Base-by-base conservation (phyloP, 2,113 vertebrate species). In the Dromiciops gliroides region DNA sequence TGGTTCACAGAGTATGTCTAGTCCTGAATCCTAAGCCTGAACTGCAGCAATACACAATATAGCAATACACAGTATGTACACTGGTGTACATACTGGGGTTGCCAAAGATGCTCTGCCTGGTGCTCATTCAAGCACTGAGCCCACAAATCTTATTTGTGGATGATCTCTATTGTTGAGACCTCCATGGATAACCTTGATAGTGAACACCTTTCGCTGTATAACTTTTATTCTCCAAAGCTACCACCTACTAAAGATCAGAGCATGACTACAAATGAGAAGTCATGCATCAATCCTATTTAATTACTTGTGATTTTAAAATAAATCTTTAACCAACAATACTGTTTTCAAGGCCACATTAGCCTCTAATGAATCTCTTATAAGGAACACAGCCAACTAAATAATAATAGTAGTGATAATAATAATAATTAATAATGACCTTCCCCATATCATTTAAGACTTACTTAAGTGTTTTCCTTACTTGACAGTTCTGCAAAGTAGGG, bases 11-110 rank as follows among this genome's bases (percentile, higher is more conserved):
- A n/a, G 37, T 50, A 89, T 0, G 0, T 24, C 48, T 94, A 37
- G 28, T 3, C 89, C 89, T 28, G 5, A 48, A 3, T 49, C 50
- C 50, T 92, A 60, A 9, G 23, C 91, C 90, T 28, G n/a, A 83
- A 22, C 3, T 25, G 10, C 0, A 0, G 51, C 37, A 75, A n/a
- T 31, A n/a, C n/a, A n/a, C n/a, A n/a, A 37, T 9, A 14, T 0
- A 0, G 51, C 37, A 75, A n/a, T 31, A n/a, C n/a, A n/a, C n/a
- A n/a, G n/a, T n/a, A n/a, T n/a, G n/a, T n/a, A n/a, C 16, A 75
- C 31, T 75, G 67, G 67, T 75, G 37, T n/a, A 75, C 37, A n/a
- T n/a, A 75, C 12, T 67, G 11, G 31, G 5, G 31, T 37, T 67
- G 31, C 31, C 67, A 75, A 75, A 2, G 6, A 75, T 44, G 19